Conservation (phyloP, 2,888 invertebrate genomes). For the Scrobipalpa costella region DNA sequence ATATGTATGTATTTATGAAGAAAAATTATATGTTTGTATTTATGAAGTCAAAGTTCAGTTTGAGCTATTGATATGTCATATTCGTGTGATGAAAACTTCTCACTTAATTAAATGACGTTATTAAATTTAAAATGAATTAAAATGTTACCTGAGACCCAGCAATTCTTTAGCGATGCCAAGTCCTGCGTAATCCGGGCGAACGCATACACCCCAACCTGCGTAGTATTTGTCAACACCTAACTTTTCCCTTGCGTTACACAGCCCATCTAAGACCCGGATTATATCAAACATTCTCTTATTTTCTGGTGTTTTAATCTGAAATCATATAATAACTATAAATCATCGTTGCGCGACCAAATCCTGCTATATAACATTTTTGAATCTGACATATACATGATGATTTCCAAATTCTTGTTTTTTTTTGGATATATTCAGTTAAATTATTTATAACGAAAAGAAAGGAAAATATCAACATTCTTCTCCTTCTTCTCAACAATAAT, state of each 20-base stretch:
- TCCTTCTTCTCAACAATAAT: no score
- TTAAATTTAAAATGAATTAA: background rate
- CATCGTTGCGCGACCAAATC: no score
- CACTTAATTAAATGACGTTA: background rate
- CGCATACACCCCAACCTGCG: slow-evolving; percentile 18
- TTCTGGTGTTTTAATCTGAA: background rate
- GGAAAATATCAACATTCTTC: no score
- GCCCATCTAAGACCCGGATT: background rate
- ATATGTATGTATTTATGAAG: no score
- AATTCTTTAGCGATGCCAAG: slow-evolving; percentile 42
- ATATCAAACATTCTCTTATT: background rate
- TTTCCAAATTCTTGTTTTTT: background rate
- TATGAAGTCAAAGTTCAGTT: no score
- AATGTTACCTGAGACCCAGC: slow-evolving; percentile 39
- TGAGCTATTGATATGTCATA: no score
- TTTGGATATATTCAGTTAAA: no score
- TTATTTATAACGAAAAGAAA: no score
- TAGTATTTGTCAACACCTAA: background rate
- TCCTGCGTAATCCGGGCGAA: slow-evolving; percentile 41
- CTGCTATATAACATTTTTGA: no score
- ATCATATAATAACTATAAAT: background rate
- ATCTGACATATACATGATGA: background rate
- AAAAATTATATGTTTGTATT: no score
- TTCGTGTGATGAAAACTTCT: no score
- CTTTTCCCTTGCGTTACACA: background rate